Evolutionary conservation across 2,888 invertebrate species (phyloP).

Genomic region (Lottia gigantea): DNA sequence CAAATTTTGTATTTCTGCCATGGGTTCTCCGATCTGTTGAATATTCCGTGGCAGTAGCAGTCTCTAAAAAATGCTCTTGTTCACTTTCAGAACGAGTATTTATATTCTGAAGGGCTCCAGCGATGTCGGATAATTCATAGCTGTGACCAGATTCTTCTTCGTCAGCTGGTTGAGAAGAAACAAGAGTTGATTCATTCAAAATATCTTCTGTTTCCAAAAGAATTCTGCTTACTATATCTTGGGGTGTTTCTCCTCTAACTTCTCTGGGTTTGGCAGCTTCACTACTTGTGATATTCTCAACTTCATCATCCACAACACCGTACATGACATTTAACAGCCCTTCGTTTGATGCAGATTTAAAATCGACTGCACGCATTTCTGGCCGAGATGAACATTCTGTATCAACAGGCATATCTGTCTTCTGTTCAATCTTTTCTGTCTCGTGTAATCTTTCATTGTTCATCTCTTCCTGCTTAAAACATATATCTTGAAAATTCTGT

Average conservation of each 20-base stretch:
- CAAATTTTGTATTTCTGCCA: neutral
- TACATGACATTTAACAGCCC: too few species aligned
- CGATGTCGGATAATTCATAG: neutral
- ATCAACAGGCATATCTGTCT: too few species aligned
- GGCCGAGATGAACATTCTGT: too few species aligned
- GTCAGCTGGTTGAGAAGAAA: neutral
- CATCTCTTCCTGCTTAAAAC: neutral
- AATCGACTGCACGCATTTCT: too few species aligned
- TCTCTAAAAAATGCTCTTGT: neutral
- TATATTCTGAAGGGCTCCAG: neutral
- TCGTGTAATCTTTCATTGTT: too few species aligned
- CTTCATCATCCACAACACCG: neutral
- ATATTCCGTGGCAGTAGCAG: neutral
- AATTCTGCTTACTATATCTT: constrained; percentile 2
- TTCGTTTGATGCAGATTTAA: too few species aligned
- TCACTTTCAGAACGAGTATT: too few species aligned
- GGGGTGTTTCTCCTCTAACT: neutral
- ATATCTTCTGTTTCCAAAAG: constrained; percentile 5
- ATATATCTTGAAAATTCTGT: constrained; percentile 3
- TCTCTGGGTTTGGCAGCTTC: neutral
- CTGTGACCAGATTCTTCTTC: neutral
- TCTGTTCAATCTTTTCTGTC: too few species aligned
- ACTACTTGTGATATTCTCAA: neutral
- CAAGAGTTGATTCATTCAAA: neutral
- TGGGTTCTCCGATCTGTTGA: neutral